Evolutionary conservation across 2,888 invertebrate species (phyloP).

Genomic region (Drosophila quinaria): DNA sequence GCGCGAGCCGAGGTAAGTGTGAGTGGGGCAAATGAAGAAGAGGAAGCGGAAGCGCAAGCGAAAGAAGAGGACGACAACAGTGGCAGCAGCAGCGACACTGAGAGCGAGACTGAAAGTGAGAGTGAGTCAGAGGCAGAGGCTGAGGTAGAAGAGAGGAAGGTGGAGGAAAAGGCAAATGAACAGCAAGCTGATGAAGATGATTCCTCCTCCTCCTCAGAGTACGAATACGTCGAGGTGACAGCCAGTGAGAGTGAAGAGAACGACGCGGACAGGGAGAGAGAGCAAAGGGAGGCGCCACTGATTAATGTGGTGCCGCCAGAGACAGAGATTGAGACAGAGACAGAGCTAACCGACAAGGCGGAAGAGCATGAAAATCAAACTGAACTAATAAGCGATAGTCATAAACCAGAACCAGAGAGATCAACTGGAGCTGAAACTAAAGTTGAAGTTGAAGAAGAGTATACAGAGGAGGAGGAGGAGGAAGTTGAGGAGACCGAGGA

Average conservation of each 20-base stretch:
- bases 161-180: not conserved
- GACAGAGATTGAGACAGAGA: conserved; percentile 52
- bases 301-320: conserved; percentile 64
- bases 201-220: conserved; percentile 59
- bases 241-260: conserved; percentile 61
- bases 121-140: conserved; percentile 13
- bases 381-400: conserved; percentile 44
- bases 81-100: conserved; percentile 53
- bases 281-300: conserved; percentile 37
- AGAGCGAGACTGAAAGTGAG: conserved; percentile 29
- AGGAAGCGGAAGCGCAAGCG: not conserved
- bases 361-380: conserved; percentile 20
- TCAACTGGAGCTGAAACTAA: conserved; percentile 4
- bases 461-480: conserved; percentile 56
- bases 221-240: conserved; percentile 63
- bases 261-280: conserved; percentile 12
- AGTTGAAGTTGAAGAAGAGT: conserved; percentile 37
- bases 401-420: conserved; percentile 32
- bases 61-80: conserved; percentile 66
- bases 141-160: conserved; percentile 20
- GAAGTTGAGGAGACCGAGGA: conserved; percentile 45
- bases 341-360: conserved; percentile 42
- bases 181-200: conserved; percentile 8
- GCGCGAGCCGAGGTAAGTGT: conserved; percentile 92
- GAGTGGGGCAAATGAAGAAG: conserved; percentile 83